Evolutionary conservation across 2,888 invertebrate species (phyloP).

Genomic region (Meiosimyza decipiens): DNA sequence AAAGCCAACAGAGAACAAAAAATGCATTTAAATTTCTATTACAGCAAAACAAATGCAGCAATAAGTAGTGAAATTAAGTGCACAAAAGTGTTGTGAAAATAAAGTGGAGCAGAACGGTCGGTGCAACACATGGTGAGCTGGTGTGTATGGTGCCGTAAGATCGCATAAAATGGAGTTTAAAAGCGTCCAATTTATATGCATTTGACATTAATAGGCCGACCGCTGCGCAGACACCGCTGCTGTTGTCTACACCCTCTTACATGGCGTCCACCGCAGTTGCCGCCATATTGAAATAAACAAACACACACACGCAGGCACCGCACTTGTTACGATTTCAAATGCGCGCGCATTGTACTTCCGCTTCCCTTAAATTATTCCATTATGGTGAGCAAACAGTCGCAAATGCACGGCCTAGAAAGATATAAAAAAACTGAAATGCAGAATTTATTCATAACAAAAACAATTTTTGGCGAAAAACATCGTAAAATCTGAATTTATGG

Average conservation of each 20-base stretch:
- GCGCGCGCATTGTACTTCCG: constrained; percentile 35
- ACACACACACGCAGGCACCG: not conserved
- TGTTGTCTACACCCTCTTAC: not conserved
- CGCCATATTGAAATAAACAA: constrained; percentile 22
- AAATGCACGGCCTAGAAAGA: constrained; percentile 1
- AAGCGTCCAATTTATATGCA: constrained; percentile 41
- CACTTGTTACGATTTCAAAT: constrained; percentile 11
- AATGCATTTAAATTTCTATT: constrained; percentile 14
- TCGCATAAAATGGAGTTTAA: constrained; percentile 32
- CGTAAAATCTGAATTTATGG: constrained; percentile 34
- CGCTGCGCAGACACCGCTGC: not conserved
- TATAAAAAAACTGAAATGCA: constrained; percentile 23
- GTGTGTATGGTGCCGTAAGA: not conserved
- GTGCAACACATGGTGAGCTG: not conserved
- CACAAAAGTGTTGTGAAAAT: not conserved
- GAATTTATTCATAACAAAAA: constrained; percentile 1
- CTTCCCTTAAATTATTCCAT: constrained; percentile 29
- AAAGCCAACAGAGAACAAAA: not conserved
- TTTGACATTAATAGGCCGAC: constrained; percentile 40
- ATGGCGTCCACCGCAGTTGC: constrained; percentile 26
- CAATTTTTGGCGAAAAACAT: not conserved
- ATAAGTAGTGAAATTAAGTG: not conserved
- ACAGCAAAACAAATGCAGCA: constrained; percentile 12
- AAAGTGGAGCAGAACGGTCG: not conserved
- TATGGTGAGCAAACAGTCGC: not conserved